Percentiles rank a stretch among this genome's conserved stretches.
These are phyloP conservation scores for Cheumatopsyche charites DNA, from an alignment of 1,140 invertebrate genomes.

Conservation along the genomic window DNA sequence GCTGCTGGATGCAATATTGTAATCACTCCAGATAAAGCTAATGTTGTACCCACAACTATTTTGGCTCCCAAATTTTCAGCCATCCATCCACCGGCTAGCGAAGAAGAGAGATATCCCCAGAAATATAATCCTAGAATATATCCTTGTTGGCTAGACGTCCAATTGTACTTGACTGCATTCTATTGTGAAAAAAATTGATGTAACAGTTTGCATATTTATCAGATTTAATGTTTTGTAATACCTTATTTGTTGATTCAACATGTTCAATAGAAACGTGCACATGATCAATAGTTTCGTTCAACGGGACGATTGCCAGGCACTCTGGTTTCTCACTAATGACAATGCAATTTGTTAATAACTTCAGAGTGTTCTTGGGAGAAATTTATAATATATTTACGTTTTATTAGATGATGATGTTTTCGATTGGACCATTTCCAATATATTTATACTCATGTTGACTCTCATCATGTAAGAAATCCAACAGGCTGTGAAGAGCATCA, in stretches of 20 bases:
- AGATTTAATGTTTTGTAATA: not conserved
- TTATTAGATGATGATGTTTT: constrained; percentile 10
- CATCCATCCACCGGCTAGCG: constrained; percentile 70
- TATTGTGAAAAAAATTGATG: not conserved
- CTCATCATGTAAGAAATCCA: constrained; percentile 75
- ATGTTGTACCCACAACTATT: constrained; percentile 71
- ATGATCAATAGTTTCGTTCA: not conserved
- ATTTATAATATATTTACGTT: too few relatives aligned
- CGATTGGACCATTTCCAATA: constrained; percentile 72
- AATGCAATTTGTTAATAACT: not conserved
- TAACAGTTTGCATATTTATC: not conserved
- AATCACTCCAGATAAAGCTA: constrained; percentile 70
- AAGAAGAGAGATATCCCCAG: constrained; percentile 67
- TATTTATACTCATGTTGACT: constrained; percentile 75
- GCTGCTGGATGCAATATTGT: constrained; percentile 71
- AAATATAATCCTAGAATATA: constrained; percentile 71
- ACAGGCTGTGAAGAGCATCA: constrained; percentile 74
- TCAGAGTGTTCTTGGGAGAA: too few relatives aligned
- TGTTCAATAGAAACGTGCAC: constrained; percentile 8
- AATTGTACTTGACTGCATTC: constrained; percentile 58
- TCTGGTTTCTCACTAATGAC: not conserved
- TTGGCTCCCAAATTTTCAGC: constrained; percentile 77
- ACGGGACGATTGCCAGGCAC: not conserved
- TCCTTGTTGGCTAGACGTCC: constrained; percentile 68
- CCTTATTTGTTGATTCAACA: not conserved